Evolutionary conservation across 2,113 vertebrate species (phyloP), one percentile per base, ranked within the genome.

Genomic region (Dicentrarchus labrax): DNA sequence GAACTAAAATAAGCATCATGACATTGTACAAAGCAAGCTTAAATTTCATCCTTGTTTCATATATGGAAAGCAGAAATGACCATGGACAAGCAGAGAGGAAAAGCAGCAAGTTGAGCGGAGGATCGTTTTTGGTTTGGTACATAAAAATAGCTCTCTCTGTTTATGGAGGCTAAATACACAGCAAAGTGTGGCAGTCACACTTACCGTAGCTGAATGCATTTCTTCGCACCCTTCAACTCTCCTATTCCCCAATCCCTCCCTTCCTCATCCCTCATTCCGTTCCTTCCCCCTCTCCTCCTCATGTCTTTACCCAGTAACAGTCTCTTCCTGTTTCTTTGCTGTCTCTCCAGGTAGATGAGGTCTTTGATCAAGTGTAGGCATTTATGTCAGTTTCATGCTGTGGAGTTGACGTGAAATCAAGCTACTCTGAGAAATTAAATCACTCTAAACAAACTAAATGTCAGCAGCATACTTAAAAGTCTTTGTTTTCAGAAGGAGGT

Each of bases 291-390:
- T 73, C 66, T 67, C 6, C 50, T 70, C 54, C 56, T 22, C 39
- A 5, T 66, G 43, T 67, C 36, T 68, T 11, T 59, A 10, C 47
- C 61, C 38, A 4, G 11, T 79, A 76, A 61, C n/a, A 4, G 64
- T 45, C 68, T 70, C 11, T 45, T 45, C 24, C 24, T 60, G 76
- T 67, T 36, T 59, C 59, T 67, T 53, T 4, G 54, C 80, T 72
- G 62, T 88, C 71, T 84, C 80, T 77, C 47, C 84, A 78, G 80
- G 87, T 88, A 76, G 82, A 91, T 45, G 15, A 79, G 69, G 72
- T 67, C 80, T 78, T 87, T 92, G 88, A 92, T 93, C 85, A 86
- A 89, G 84, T 60, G 36, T 69, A 83, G 76, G 61, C 79, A 65
- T 83, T 90, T 72, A 76, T 79, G 87, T 92, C 86, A 82, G 76